A percentile compares a stretch with the other conserved stretches of the same genome.
These are phyloP conservation scores for Ammospiza maritima DNA, from an alignment of 2,797 vertebrate species.

Conservation along the genomic window DNA sequence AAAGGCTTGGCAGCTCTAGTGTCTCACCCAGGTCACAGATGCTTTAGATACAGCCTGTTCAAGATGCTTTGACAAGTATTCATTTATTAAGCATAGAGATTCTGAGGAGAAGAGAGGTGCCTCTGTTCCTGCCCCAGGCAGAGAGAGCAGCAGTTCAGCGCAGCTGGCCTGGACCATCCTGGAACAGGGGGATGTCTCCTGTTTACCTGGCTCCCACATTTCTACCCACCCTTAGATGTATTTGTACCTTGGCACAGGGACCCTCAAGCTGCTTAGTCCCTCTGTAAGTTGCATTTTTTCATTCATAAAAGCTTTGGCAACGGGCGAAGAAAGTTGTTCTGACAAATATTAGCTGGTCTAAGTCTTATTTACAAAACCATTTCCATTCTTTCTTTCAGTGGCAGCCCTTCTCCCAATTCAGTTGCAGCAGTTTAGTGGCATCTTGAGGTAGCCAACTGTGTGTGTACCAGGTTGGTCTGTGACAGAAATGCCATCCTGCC, in stretches of 20 bases:
- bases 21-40: background rate
- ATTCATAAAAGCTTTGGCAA: background rate
- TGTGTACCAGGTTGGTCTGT: background rate
- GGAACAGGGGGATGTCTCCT: background rate
- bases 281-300: background rate
- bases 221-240: background rate
- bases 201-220: background rate
- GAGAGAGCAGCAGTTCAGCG: background rate
- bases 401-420: background rate
- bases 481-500: background rate
- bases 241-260: background rate
- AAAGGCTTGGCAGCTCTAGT: background rate
- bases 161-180: background rate
- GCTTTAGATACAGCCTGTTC: background rate
- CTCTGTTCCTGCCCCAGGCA: background rate
- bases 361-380: background rate
- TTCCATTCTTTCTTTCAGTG: background rate
- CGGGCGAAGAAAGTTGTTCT: background rate
- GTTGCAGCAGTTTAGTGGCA: background rate
- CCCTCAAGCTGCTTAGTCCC: background rate
- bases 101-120: background rate
- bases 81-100: background rate
- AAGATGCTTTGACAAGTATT: background rate
- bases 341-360: background rate
- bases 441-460: background rate